Conservation (phyloP, 2,113 vertebrate genomes). For the Phoenicopterus ruber region DNA sequence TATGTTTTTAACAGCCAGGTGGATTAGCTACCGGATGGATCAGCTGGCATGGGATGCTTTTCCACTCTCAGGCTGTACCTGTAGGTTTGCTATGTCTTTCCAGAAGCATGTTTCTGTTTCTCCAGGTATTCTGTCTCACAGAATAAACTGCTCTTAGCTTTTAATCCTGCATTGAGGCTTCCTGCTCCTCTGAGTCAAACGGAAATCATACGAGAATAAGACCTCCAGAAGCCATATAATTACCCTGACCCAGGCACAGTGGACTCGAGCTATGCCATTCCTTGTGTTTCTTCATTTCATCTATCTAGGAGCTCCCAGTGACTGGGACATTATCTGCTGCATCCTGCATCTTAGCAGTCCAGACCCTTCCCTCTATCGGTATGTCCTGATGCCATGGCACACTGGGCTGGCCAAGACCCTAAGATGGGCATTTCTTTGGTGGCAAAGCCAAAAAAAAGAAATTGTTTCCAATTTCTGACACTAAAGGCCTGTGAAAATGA, state of each 20-base stretch:
- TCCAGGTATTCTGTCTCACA: not conserved
- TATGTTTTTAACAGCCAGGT: not conserved
- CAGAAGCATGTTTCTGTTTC: not conserved
- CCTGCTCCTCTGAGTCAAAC: not conserved
- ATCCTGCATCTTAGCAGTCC: not conserved
- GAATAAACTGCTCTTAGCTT: not conserved
- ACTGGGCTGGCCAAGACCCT: not conserved
- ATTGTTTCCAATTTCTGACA: not conserved
- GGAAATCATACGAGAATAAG: not conserved
- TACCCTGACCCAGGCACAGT: not conserved
- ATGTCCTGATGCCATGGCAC: not conserved
- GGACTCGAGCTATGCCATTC: not conserved
- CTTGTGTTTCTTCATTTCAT: not conserved
- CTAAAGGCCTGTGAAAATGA: not conserved
- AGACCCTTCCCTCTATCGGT: accelerated
- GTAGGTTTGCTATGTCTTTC: not conserved
- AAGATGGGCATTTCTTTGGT: not conserved
- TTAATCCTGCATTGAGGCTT: not conserved
- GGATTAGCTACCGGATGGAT: not conserved
- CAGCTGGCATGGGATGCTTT: not conserved
- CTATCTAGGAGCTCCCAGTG: not conserved
- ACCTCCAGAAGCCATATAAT: not conserved
- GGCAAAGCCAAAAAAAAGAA: not conserved
- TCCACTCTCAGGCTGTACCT: not conserved
- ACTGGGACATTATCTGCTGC: not conserved